Base-by-base conservation (phyloP, 2,797 vertebrate genomes). In the Sebastes taczanowskii region DNA sequence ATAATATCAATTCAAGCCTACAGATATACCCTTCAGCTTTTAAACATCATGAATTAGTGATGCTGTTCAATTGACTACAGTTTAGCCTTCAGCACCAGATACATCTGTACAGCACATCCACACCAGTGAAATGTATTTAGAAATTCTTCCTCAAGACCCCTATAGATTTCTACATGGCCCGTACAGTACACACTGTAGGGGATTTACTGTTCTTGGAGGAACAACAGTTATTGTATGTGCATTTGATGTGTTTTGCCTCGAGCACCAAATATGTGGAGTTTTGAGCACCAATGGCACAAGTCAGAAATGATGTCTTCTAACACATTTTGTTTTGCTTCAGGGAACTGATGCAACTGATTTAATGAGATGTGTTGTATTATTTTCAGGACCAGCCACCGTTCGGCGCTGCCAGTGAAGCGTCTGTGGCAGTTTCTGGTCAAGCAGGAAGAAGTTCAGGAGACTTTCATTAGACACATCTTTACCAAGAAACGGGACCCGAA, bases 351-450 rank as follows among this genome's bases (percentile, higher is more conserved):
- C 11, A 8, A 18, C 65, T 65, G 73, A 80, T 72, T 80, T 66
- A 61, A 74, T 84, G 27, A 84, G 64, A 69, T 58, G 11, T 52
- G 29, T 59, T 83, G 7, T 78, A 1, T 69, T 77, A 4, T 70
- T 83, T 92, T 27, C 91, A 99, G 99, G 91, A 98, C 97, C 2
- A 96, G 78, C 74, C 97, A 97, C 85, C 94, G 95, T 60, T 93
- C 96, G 25, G 96, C 97, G 0, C 94, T 97, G 6, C 97, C 98
- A 32, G 97, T 98, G 84, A 98, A 97, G 89, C 97, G 98, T 65
- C 96, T 99, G 78, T 99, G 98, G 99, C 98, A 97, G 76, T 99
- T 97, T 84, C 94, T 99, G 84, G 97, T 99, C 63, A 99, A 99
- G 89, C 98, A 98, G 92, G 99, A 99, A 34, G 96, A 96, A 87